Percentiles rank a stretch among this genome's conserved stretches.
phyloP scores from a whole-genome alignment of 2,113 vertebrate species.

The Chrysochloris asiatica region DNA sequence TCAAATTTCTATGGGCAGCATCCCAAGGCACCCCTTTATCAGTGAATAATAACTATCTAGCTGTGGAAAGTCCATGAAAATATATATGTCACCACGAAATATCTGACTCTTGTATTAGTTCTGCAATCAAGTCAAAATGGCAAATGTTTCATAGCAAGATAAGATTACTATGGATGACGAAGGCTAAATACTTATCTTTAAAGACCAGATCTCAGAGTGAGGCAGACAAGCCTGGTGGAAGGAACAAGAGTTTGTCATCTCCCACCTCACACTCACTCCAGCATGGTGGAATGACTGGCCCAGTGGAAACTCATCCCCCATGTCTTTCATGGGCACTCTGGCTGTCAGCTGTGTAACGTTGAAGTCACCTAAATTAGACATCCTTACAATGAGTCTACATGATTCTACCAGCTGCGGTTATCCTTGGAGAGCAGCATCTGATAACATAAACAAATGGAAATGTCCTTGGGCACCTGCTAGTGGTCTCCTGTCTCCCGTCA shows the following conservation, averaged over 20 bases:
- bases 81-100: neutral
- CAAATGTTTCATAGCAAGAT: constrained; percentile 32
- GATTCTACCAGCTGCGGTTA: neutral
- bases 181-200: constrained; percentile 57
- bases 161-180: constrained; percentile 43
- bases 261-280: neutral
- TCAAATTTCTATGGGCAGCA: neutral
- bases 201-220: constrained; percentile 52
- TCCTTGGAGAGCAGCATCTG: neutral
- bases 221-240: constrained; percentile 22
- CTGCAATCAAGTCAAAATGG: neutral
- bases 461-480: accelerated
- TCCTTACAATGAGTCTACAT: neutral
- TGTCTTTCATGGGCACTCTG: neutral
- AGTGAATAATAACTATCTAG: neutral
- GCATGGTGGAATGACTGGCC: constrained; percentile 15
- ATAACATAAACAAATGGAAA: neutral
- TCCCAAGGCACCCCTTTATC: neutral
- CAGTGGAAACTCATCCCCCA: neutral
- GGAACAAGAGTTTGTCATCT: constrained; percentile 23
- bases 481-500: neutral
- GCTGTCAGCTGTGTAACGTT: neutral
- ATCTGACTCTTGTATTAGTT: neutral
- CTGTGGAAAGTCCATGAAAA: neutral
- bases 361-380: neutral